A percentile compares a stretch with the other conserved stretches of the same genome.
Evolutionary conservation across 2,113 vertebrate species (phyloP).

Genomic region (Ictalurus punctatus): DNA sequence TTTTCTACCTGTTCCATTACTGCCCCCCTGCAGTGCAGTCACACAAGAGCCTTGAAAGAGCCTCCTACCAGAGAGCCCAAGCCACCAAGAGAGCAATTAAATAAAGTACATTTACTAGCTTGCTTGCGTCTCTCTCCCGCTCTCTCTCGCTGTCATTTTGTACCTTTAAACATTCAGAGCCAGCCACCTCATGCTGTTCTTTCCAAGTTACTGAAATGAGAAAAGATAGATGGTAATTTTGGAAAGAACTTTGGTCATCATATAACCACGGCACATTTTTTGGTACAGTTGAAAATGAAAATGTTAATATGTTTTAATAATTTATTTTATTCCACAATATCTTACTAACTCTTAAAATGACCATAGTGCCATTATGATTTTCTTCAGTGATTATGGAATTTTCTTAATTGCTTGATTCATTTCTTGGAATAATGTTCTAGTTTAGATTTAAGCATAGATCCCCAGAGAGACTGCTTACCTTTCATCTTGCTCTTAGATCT

Average conservation of each 20-base stretch:
- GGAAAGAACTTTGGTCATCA: conserved; percentile 18
- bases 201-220: conserved; percentile 38
- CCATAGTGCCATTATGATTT: conserved; percentile 16
- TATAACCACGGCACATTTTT: not conserved
- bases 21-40: conserved; percentile 52
- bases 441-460: conserved; percentile 18
- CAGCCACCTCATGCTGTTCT: conserved; percentile 44
- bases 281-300: not conserved
- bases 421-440: conserved; percentile 29
- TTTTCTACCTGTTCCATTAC: conserved; percentile 66
- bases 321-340: not conserved
- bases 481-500: conserved; percentile 13
- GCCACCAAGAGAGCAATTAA: conserved; percentile 64
- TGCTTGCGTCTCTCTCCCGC: not conserved
- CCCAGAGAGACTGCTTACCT: not conserved
- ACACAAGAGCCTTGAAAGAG: conserved; percentile 57
- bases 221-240: conserved; percentile 34
- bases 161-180: conserved; percentile 49
- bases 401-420: conserved; percentile 6
- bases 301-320: conserved; percentile 5
- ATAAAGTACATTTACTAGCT: conserved; percentile 58
- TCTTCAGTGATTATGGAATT: conserved; percentile 12
- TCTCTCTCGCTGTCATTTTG: conserved; percentile 29
- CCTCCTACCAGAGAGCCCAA: conserved; percentile 44
- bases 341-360: not conserved